Conservation (phyloP, 2,888 invertebrate genomes). For the Netelia melanura region DNA sequence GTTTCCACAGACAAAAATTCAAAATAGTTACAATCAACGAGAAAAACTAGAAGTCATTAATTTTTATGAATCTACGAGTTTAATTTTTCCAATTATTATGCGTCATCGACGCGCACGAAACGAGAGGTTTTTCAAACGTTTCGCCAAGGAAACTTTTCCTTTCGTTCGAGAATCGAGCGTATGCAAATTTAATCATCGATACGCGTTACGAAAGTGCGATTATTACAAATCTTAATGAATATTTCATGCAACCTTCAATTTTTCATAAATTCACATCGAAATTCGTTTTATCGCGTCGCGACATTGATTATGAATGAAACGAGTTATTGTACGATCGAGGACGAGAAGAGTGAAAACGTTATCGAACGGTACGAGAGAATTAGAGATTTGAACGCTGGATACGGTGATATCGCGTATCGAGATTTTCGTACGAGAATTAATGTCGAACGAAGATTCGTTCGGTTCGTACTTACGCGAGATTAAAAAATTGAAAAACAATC, state of each 20-base stretch:
- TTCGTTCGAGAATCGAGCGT: neutral
- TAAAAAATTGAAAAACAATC: neutral
- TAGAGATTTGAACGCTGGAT: conserved; percentile 61
- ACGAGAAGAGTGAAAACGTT: neutral
- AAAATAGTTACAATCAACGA: too few relatives aligned
- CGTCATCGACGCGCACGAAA: too few relatives aligned
- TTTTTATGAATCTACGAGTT: too few relatives aligned
- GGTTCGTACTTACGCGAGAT: neutral
- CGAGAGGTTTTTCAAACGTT: too few relatives aligned
- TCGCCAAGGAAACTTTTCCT: too few relatives aligned
- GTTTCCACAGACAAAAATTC: too few relatives aligned
- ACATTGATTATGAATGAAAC: neutral
- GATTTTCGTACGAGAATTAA: conserved; percentile 4
- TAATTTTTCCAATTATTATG: too few relatives aligned
- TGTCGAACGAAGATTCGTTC: neutral
- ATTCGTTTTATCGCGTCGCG: too few relatives aligned
- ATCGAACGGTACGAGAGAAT: conserved; percentile 21
- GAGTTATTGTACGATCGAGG: neutral
- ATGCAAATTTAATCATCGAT: neutral
- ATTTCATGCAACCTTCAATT: too few relatives aligned
- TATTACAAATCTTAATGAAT: too few relatives aligned
- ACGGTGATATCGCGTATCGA: neutral
- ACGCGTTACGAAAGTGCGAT: neutral
- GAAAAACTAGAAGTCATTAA: too few relatives aligned
- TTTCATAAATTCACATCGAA: too few relatives aligned